Conservation (phyloP, 2,888 invertebrate genomes). For the Caprella mutica region DNA sequence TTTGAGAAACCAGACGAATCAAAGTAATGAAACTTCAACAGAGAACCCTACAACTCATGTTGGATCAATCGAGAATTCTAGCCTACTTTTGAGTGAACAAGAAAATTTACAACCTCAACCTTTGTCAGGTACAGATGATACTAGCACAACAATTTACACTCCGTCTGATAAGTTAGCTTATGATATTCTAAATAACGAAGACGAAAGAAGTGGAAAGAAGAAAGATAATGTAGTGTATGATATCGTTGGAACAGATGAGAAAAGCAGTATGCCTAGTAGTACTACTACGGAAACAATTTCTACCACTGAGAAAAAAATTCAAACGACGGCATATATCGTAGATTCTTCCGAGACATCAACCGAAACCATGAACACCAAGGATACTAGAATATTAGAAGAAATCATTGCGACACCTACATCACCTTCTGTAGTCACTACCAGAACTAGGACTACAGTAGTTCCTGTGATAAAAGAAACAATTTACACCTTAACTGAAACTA, state of each 20-base stretch:
- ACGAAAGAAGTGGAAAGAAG: not conserved
- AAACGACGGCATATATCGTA: too few relatives aligned
- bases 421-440: not conserved
- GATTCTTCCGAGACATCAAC: too few relatives aligned
- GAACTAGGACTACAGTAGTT: not conserved
- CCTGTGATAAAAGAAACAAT: not conserved
- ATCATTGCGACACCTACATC: not conserved
- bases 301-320: too few relatives aligned
- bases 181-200: not conserved
- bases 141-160: not conserved
- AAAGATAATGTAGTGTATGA: not conserved
- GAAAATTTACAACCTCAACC: too few relatives aligned
- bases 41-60: too few relatives aligned
- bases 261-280: too few relatives aligned
- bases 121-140: not conserved
- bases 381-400: too few relatives aligned
- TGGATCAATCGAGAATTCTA: too few relatives aligned
- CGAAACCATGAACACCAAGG: too few relatives aligned
- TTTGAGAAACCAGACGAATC: constrained; percentile 20
- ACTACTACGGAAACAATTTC: too few relatives aligned
- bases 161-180: constrained; percentile 3
- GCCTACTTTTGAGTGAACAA: too few relatives aligned
- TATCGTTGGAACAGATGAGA: not conserved
- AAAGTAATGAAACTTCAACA: constrained; percentile 9
- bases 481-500: not conserved